Base-by-base conservation (phyloP, 2,113 vertebrate genomes). In the Pterocles gutturalis region DNA sequence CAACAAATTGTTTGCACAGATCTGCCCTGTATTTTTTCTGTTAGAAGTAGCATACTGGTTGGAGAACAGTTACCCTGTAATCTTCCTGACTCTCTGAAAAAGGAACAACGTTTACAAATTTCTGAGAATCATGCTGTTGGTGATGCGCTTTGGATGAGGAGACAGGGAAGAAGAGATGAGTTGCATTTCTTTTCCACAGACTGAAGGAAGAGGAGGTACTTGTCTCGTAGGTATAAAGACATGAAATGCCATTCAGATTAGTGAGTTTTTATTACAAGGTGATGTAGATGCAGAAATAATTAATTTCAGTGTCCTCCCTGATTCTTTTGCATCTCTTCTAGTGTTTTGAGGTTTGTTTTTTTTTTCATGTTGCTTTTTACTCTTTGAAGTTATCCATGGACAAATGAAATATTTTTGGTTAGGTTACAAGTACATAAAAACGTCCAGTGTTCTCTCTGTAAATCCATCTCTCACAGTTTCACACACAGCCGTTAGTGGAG, bases 401-500 rank as follows among this genome's bases (percentile, higher is more conserved):
- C 43, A 94, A 90, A 70, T 72, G 36, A 93, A 94, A 38, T 92
- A 55, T 65, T 86, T 96, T 93, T 90, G 8, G 62, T 87, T 11
- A 9, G 64, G 60, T 93, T 89, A 86, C 34, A 94, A 92, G 79
- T 11, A 55, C 51, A 61, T 89, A 61, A 96, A 96, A 96, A 89
- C 57, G 53, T 64, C 67, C 69, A 67, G 29, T 45, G 29, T 67
- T 87, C 78, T 81, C 89, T 90, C 65, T 78, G 45, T 71, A 94
- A 96, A 96, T 94, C 72, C 89, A 66, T 81, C 80, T 91, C 69
- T 82, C 83, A 83, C 53, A 55, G 58, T 53, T 81, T 51, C 75
- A 33, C 38, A 65, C 28, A 33, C 55, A 70, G 58, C 41, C 71
- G 45, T 93, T 69, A 96, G 81, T 9, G 48, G 33, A 43, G n/a